Evolutionary conservation across 2,113 vertebrate genomes (phyloP).

Genomic region (Channa maculata): DNA sequence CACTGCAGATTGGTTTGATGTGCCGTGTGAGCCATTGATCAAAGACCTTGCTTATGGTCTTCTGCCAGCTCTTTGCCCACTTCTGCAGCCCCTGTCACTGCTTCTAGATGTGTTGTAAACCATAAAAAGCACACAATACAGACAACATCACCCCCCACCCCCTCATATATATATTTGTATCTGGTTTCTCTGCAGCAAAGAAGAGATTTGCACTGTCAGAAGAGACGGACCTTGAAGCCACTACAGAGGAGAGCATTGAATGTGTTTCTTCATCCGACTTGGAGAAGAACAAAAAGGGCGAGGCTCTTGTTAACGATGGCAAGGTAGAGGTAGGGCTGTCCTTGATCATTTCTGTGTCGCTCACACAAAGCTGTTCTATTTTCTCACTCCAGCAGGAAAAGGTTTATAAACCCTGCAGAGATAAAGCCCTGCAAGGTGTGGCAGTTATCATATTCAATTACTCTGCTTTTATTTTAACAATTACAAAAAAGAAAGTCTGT

Average conservation of each 20-base stretch:
- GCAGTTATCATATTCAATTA: too few relatives aligned
- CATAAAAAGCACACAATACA: conserved; percentile 5
- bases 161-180: not conserved
- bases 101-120: conserved; percentile 21
- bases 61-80: conserved; percentile 11
- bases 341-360: not conserved
- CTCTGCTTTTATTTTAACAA: too few relatives aligned
- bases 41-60: conserved; percentile 22
- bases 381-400: not conserved
- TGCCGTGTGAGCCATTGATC: conserved; percentile 38
- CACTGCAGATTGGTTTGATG: conserved; percentile 38
- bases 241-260: conserved; percentile 83
- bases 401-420: too few relatives aligned
- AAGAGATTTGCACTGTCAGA: conserved; percentile 76
- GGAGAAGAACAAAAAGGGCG: conserved; percentile 85
- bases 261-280: conserved; percentile 87
- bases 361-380: conserved; percentile 8
- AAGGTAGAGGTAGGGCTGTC: conserved; percentile 74
- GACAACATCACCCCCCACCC: not conserved
- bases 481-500: not conserved
- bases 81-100: conserved; percentile 26
- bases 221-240: conserved; percentile 91
- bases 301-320: conserved; percentile 35
- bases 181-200: conserved; percentile 64
- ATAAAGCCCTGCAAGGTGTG: not conserved